phyloP scores from a whole-genome alignment of 2,888 invertebrate species.

The Ophioninae sp. region DNA sequence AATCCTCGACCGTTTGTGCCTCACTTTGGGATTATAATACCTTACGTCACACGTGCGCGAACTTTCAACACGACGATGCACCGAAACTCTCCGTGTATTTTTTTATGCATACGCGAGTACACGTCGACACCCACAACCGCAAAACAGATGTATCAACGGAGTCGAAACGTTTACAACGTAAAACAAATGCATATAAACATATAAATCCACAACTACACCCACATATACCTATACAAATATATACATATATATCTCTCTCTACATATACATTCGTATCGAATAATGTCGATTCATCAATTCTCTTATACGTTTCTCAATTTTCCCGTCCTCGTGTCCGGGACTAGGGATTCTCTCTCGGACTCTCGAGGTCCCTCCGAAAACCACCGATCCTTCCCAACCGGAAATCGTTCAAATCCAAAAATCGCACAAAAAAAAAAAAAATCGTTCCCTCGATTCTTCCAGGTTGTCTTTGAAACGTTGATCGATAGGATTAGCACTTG shows the following conservation, averaged over 20 bases:
- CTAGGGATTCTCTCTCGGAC: too few relatives aligned
- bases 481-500: too few relatives aligned
- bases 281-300: conserved; percentile 48
- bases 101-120: conserved; percentile 4
- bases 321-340: neutral
- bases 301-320: conserved; percentile 25
- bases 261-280: conserved; percentile 16
- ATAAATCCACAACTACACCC: too few relatives aligned
- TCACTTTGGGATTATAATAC: conserved; percentile 45
- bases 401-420: too few relatives aligned
- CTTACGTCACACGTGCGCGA: conserved; percentile 59
- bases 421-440: too few relatives aligned
- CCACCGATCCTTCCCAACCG: too few relatives aligned
- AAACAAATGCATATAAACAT: too few relatives aligned
- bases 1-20: conserved; percentile 40
- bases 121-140: neutral
- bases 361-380: too few relatives aligned
- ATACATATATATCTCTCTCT: neutral
- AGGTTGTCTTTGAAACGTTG: too few relatives aligned
- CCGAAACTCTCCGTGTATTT: conserved; percentile 28
- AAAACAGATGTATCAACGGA: too few relatives aligned
- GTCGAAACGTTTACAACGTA: too few relatives aligned
- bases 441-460: too few relatives aligned
- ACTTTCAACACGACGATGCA: conserved; percentile 55
- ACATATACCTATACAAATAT: neutral